A percentile compares a stretch with the other conserved stretches of the same genome.
These are phyloP conservation scores for Eptesicus fuscus DNA, from an alignment of 2,113 vertebrate species.

Conservation along the genomic window DNA sequence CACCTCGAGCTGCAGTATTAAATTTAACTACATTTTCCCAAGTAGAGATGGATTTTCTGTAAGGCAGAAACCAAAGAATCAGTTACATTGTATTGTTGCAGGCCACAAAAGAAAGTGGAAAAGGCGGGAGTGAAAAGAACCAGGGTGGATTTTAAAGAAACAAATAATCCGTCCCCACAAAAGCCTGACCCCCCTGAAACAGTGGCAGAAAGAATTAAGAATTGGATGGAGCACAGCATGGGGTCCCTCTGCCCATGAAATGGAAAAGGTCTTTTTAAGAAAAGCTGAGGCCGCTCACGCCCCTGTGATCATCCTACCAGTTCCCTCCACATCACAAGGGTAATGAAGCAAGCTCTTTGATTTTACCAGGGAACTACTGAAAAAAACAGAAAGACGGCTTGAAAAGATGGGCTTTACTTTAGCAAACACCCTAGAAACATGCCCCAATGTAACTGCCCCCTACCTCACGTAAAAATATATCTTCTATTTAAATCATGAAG, in stretches of 20 bases:
- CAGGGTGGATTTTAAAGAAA: slow-evolving; percentile 53
- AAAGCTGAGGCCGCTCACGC: slow-evolving; percentile 52
- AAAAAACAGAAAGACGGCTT: slow-evolving; percentile 47
- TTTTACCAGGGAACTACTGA: slow-evolving; percentile 46
- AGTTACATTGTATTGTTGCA: slow-evolving; percentile 58
- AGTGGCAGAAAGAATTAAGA: slow-evolving; percentile 50
- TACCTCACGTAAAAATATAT: not conserved
- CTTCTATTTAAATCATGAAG: slow-evolving; percentile 36
- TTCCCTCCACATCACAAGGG: slow-evolving; percentile 38
- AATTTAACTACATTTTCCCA: slow-evolving; percentile 71
- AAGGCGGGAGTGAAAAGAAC: slow-evolving; percentile 47
- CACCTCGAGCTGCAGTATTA: slow-evolving; percentile 74
- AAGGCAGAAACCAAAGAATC: slow-evolving; percentile 71
- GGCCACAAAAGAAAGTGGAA: slow-evolving; percentile 48
- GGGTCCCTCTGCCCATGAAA: slow-evolving; percentile 58
- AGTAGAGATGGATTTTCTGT: slow-evolving; percentile 63
- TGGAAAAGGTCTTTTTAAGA: slow-evolving; percentile 67
- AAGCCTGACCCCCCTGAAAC: slow-evolving; percentile 55
- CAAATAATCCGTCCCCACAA: slow-evolving; percentile 72
- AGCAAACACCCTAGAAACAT: slow-evolving; percentile 12
- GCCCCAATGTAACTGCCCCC: slow-evolving; percentile 10
- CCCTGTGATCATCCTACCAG: slow-evolving; percentile 70
- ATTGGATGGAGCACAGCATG: slow-evolving; percentile 52
- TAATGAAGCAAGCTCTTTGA: slow-evolving; percentile 63
- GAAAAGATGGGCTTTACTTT: slow-evolving; percentile 63